Base-by-base conservation (phyloP, 2,113 vertebrate species). In the Camarhynchus parvulus region DNA sequence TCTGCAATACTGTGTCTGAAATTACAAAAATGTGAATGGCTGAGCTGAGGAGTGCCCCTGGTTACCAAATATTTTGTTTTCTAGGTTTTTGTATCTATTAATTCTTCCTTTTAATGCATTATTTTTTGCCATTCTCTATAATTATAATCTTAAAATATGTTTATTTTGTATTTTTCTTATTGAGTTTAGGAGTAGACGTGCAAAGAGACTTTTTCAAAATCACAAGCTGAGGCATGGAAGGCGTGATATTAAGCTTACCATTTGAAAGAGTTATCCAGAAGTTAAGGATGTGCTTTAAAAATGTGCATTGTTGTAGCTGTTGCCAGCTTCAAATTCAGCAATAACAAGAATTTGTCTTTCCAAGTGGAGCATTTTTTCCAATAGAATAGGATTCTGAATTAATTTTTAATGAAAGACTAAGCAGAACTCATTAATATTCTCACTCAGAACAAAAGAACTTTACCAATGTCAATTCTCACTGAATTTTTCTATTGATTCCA, bases 381-480 rank as follows among this genome's bases (percentile, higher is more conserved):
- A 39, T 64, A 87, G 42, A 12, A 52, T 35, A 63, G 20, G 24
- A 67, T 92, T 91, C 52, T 72, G 64, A 81, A 89, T 68, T 42
- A 63, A 66, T 77, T 90, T 95, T 77, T 90, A 77, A 89, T 93
- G 68, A 72, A 93, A 90, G 35, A 52, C 73, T 78, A 55, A 78
- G 47, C 39, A 67, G 80, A 35, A 92, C 8, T 76, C 50, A 52
- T 93, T 86, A 77, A 86, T 95, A 89, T 37, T 90, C 35, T 90
- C 35, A 80, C 47, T 68, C 4, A 13, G 59, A 92, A 89, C 33
- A 89, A 77, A 90, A 88, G 41, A 83, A 33, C 52, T 90, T 77
- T 37, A 52, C 63, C 77, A 44, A 67, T 90, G 63, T 84, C 47
- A 83, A 15, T 35, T 67, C 33, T 88, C 24, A 14, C 42, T 66